A percentile compares a stretch with the other conserved stretches of the same genome.
Evolutionary conservation across 2,113 vertebrate genomes (phyloP).

Genomic region (Labeo rohita): DNA sequence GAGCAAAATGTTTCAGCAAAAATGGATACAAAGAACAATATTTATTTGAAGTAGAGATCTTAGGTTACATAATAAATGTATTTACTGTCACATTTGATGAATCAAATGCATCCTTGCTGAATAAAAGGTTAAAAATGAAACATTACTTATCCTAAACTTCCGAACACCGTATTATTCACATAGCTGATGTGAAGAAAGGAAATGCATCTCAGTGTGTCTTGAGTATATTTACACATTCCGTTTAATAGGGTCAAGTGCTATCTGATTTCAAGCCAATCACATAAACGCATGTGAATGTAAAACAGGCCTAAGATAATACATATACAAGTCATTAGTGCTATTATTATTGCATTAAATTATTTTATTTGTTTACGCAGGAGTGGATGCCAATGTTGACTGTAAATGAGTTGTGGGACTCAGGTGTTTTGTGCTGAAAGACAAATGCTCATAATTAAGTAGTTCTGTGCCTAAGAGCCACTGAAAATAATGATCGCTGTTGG

Average conservation of each 20-base stretch:
- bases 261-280: not conserved
- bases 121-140: not conserved
- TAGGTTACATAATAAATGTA: not conserved
- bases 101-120: not conserved
- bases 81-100: not conserved
- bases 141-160: not conserved
- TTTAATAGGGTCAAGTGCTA: not conserved
- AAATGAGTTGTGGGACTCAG: constrained; percentile 50
- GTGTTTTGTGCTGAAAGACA: constrained; percentile 34
- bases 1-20: too few relatives aligned
- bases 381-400: constrained; percentile 47
- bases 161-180: not conserved
- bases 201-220: not conserved
- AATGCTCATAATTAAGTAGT: constrained; percentile 41
- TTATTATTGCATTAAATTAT: constrained; percentile 13
- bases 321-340: not conserved
- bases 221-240: not conserved
- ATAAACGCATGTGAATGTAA: not conserved
- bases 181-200: not conserved
- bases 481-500: constrained; percentile 44
- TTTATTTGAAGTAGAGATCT: not conserved
- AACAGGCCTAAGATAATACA: not conserved
- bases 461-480: constrained; percentile 40
- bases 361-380: constrained; percentile 38
- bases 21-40: not conserved